These are phyloP conservation scores for Plectropomus leopardus DNA, from an alignment of 2,113 vertebrate genomes.

Conservation along the genomic window DNA sequence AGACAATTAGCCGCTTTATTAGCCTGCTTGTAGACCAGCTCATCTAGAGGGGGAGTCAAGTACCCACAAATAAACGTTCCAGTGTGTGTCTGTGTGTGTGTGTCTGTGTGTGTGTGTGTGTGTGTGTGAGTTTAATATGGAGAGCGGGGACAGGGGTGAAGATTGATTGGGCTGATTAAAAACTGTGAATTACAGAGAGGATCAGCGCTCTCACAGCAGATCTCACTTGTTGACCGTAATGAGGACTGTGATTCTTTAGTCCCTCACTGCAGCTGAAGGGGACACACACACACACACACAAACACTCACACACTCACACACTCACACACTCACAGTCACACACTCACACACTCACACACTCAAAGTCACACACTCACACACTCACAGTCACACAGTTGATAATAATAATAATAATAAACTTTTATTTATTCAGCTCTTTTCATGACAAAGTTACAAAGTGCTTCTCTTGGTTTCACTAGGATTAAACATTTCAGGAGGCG, in stretches of 20 bases:
- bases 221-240: slow-evolving; percentile 57
- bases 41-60: slow-evolving; percentile 73
- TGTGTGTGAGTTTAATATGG: slow-evolving; percentile 42
- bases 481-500: neutral
- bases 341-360: neutral
- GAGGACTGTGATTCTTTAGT: slow-evolving; percentile 20
- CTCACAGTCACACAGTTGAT: neutral
- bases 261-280: slow-evolving; percentile 2
- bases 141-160: slow-evolving; percentile 48
- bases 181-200: slow-evolving; percentile 58
- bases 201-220: slow-evolving; percentile 10
- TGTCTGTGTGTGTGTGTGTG: slow-evolving; percentile 29
- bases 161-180: slow-evolving; percentile 74
- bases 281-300: slow-evolving; percentile 9
- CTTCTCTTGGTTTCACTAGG: neutral
- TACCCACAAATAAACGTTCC: slow-evolving; percentile 59
- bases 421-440: neutral
- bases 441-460: neutral
- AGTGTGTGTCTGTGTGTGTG: slow-evolving; percentile 15
- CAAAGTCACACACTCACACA: neutral
- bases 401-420: neutral
- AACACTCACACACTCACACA: slow-evolving; percentile 26
- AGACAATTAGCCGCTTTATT: slow-evolving; percentile 79
- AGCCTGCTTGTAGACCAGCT: slow-evolving; percentile 67
- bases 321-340: slow-evolving; percentile 10